Percentiles rank a stretch among this genome's conserved stretches.
phyloP scores from a whole-genome alignment of 2,888 invertebrate genomes.

The Oscheius sp. region DNA sequence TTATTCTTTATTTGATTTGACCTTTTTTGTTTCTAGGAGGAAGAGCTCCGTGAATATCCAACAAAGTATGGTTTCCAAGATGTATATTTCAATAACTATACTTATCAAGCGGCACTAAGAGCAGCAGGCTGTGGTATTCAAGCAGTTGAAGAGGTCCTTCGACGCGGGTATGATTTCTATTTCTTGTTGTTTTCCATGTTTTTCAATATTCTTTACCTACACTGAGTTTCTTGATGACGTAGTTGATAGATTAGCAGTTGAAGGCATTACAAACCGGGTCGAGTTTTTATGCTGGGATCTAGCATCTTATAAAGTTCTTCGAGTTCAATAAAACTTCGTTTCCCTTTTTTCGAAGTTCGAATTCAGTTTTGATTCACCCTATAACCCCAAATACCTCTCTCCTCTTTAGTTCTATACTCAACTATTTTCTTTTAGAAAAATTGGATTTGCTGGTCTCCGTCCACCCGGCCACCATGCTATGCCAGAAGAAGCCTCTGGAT shows the following conservation, averaged over 20 bases:
- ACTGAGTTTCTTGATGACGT: too few relatives aligned
- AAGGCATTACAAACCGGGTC: too few relatives aligned
- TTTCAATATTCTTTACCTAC: too few relatives aligned
- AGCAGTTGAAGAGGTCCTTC: constrained; percentile 35
- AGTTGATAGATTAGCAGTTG: too few relatives aligned
- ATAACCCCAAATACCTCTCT: too few relatives aligned
- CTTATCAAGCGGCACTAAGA: constrained; percentile 52
- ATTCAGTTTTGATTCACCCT: too few relatives aligned
- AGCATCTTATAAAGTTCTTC: too few relatives aligned
- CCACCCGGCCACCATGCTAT: constrained; percentile 91
- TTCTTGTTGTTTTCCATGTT: too few relatives aligned
- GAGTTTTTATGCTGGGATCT: too few relatives aligned
- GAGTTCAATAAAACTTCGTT: too few relatives aligned
- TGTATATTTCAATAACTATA: constrained; percentile 61
- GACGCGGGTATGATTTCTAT: constrained; percentile 30
- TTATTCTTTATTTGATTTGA: not conserved
- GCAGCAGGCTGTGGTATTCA: constrained; percentile 59
- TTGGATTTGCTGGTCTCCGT: constrained; percentile 93
- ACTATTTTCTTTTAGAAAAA: constrained; percentile 68
- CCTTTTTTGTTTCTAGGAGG: constrained; percentile 11
- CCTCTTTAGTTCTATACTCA: too few relatives aligned
- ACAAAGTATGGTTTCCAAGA: constrained; percentile 58
- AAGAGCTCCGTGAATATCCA: constrained; percentile 47
- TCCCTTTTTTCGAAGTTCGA: too few relatives aligned
- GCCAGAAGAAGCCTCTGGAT: constrained; percentile 81